Evolutionary conservation across 1,140 invertebrate species (phyloP), one percentile per base, ranked within the genome.

Genomic region (Pseudomyrmex cubaensis): DNA sequence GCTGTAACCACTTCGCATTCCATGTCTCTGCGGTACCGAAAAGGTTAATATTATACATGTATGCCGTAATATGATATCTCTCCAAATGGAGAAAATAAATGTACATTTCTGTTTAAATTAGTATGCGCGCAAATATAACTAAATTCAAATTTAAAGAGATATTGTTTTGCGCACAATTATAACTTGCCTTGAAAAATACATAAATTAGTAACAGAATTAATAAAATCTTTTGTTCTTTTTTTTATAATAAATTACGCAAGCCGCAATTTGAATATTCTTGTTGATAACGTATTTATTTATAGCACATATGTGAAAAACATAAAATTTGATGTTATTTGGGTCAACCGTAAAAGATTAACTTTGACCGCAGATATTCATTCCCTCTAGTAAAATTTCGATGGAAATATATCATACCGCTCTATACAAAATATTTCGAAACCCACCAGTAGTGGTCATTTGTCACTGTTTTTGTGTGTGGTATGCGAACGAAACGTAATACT

Each of bases 401-500:
- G 46, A 70, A 35, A 59, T 80, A 35, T 35, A 59, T 20, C 76
- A 1, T 7, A 13, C 7, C 54, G 20, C 15, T 35, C 2, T 22
- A n/a, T 44, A 12, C 63, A 10, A 69, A 59, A 78, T 69, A 50
- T 70, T n/a, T 50, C 50, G 44, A 59, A 80, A 57, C 17, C 66
- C 66, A 70, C 25, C 73, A 44, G 25, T 22, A 70, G 46, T 56
- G 57, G 25, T 66, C 82, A 20, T 76, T 25, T 48, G 62, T 75
- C 46, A 17, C 12, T 57, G 52, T 63, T 82, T 82, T 82, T 82
- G 25, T 10, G 50, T 82, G 57, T 17, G 50, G 75, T 59, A 46
- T 35, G 82, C 52, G 20, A 46, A 22, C 50, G 12, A 46, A 17
- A 44, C 22, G 25, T 66, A 73, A 88, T 85, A 88, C 62, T 76